A percentile compares a stretch with the other conserved stretches of the same genome.
Conservation (phyloP, 2,113 vertebrate genomes). For the Panthera leo region DNA sequence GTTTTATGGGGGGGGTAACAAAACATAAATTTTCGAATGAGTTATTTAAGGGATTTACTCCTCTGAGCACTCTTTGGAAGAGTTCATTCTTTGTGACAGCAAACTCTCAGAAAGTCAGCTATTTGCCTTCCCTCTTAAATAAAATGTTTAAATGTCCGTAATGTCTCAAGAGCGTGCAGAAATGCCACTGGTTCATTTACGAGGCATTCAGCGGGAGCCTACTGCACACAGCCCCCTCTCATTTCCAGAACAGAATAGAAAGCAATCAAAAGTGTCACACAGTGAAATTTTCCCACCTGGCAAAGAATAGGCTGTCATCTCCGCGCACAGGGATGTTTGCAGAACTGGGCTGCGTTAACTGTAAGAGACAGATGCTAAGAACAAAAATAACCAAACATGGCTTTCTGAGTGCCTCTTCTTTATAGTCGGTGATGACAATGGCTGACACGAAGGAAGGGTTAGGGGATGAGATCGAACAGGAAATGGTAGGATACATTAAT, state of each 20-base stretch:
- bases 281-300: neutral
- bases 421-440: neutral
- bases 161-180: constrained; percentile 2
- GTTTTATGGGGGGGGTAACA: neutral
- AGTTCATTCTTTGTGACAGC: neutral
- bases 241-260: neutral
- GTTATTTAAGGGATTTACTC: neutral
- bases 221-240: neutral
- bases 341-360: neutral
- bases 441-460: neutral
- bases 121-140: neutral
- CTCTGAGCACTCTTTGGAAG: neutral
- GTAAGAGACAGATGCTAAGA: neutral
- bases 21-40: neutral
- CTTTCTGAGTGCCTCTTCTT: neutral
- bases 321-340: neutral
- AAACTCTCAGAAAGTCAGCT: neutral
- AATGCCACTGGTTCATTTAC: neutral
- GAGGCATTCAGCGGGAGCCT: neutral
- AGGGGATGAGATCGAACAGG: neutral
- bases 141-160: neutral
- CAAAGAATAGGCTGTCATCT: neutral
- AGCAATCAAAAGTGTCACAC: neutral
- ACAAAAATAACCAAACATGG: neutral
- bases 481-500: too few species aligned